These are phyloP conservation scores for Brachionus rubens DNA, from an alignment of 1,140 invertebrate species.

Conservation along the genomic window DNA sequence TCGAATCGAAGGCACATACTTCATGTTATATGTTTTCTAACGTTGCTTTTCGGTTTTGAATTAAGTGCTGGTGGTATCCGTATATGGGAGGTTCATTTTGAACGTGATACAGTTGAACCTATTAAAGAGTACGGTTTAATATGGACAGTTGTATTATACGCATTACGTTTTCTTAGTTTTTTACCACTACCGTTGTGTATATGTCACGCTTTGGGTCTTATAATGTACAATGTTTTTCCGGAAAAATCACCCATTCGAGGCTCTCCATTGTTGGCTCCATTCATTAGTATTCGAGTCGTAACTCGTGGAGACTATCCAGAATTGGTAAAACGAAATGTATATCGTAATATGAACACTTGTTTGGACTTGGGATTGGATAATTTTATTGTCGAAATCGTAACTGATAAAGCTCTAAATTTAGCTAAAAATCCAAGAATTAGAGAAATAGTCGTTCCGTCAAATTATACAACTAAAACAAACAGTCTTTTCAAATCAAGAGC, in stretches of 20 bases:
- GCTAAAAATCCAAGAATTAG: slow-evolving; percentile 68
- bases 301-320: slow-evolving; percentile 91
- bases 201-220: slow-evolving; percentile 78
- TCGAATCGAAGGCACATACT: slow-evolving; percentile 27
- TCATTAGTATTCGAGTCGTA: slow-evolving; percentile 89
- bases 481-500: slow-evolving; percentile 91
- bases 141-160: slow-evolving; percentile 49
- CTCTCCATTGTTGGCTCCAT: slow-evolving; percentile 83
- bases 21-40: slow-evolving; percentile 14
- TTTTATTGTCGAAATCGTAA: slow-evolving; percentile 94
- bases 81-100: not conserved
- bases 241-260: slow-evolving; percentile 84
- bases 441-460: slow-evolving; percentile 79
- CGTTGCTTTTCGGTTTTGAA: slow-evolving; percentile 15
- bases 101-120: not conserved
- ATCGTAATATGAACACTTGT: slow-evolving; percentile 82
- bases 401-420: slow-evolving; percentile 77
- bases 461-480: slow-evolving; percentile 81
- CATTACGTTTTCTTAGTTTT: slow-evolving; percentile 50
- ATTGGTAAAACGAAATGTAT: slow-evolving; percentile 80
- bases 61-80: not conserved
- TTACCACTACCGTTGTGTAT: slow-evolving; percentile 49
- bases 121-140: slow-evolving; percentile 14
- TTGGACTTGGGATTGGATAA: slow-evolving; percentile 85
- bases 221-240: slow-evolving; percentile 89